These are phyloP conservation scores for Andrena marginata DNA, from an alignment of 2,888 invertebrate genomes.

Conservation along the genomic window DNA sequence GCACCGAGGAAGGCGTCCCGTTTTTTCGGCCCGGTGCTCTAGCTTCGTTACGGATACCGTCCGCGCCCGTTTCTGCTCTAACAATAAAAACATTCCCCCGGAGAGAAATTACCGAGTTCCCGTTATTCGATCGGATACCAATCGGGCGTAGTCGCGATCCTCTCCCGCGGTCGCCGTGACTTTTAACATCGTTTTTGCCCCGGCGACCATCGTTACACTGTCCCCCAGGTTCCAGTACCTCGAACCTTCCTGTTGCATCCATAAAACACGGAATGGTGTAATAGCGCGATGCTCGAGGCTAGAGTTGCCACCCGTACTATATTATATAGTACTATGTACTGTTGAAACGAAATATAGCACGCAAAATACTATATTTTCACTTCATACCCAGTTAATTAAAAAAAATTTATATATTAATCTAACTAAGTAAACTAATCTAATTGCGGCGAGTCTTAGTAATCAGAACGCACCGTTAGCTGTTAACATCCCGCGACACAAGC, in stretches of 20 bases:
- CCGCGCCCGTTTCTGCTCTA: slow-evolving; percentile 49
- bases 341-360: too few relatives aligned
- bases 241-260: slow-evolving; percentile 22
- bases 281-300: neutral
- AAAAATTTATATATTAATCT: too few relatives aligned
- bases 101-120: slow-evolving; percentile 69
- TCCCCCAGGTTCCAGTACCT: slow-evolving; percentile 1
- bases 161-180: slow-evolving; percentile 41
- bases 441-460: too few relatives aligned
- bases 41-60: slow-evolving; percentile 54
- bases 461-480: too few relatives aligned
- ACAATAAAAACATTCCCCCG: slow-evolving; percentile 68
- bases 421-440: too few relatives aligned
- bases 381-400: too few relatives aligned
- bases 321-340: too few relatives aligned
- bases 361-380: too few relatives aligned
- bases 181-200: slow-evolving; percentile 66
- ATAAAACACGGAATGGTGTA: slow-evolving; percentile 7
- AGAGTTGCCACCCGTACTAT: too few relatives aligned
- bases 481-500: too few relatives aligned
- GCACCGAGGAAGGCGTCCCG: slow-evolving; percentile 37
- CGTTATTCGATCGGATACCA: slow-evolving; percentile 69
- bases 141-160: slow-evolving; percentile 51
- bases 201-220: slow-evolving; percentile 36
- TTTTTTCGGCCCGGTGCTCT: slow-evolving; percentile 40